phyloP scores from a whole-genome alignment of 2,888 invertebrate species.

The Bedellia somnulentella region DNA sequence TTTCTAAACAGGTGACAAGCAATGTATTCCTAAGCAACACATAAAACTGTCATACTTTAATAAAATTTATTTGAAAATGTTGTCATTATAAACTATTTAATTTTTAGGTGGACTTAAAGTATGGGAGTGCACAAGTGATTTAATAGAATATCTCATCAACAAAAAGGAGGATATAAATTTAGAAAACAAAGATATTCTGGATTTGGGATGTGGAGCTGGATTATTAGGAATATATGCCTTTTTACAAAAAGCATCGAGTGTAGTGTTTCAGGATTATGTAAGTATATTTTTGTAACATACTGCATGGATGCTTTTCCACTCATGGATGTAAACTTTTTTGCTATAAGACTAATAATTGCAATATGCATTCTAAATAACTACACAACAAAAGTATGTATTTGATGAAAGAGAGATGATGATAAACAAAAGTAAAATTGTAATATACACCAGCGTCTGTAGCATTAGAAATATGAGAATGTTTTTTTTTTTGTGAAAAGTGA shows the following conservation, averaged over 20 bases:
- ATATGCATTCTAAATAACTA: too few relatives aligned
- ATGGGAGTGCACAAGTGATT: slow-evolving; percentile 92
- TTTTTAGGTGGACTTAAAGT: slow-evolving; percentile 86
- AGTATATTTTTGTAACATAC: slow-evolving; percentile 28
- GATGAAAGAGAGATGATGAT: too few relatives aligned
- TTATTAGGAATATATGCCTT: slow-evolving; percentile 82
- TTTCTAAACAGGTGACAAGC: too few relatives aligned
- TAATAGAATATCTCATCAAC: slow-evolving; percentile 66
- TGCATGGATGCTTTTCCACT: too few relatives aligned
- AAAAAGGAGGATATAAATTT: slow-evolving; percentile 23
- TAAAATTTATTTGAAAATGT: background rate
- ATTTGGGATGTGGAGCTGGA: slow-evolving; percentile 92
- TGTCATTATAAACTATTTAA: slow-evolving; percentile 2
- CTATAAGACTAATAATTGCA: too few relatives aligned
- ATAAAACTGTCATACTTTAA: background rate
- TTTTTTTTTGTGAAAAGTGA: too few relatives aligned
- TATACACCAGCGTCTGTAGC: too few relatives aligned
- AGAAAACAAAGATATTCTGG: slow-evolving; percentile 66
- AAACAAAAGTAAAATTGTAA: too few relatives aligned
- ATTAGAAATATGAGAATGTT: too few relatives aligned
- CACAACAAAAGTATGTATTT: too few relatives aligned
- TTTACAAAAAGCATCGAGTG: slow-evolving; percentile 65
- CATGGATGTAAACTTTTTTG: too few relatives aligned
- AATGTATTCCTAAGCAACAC: too few relatives aligned
- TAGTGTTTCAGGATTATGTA: slow-evolving; percentile 95